These are phyloP conservation scores for Zosterops pallidus DNA, from an alignment of 2,113 vertebrate species.

Conservation along the genomic window DNA sequence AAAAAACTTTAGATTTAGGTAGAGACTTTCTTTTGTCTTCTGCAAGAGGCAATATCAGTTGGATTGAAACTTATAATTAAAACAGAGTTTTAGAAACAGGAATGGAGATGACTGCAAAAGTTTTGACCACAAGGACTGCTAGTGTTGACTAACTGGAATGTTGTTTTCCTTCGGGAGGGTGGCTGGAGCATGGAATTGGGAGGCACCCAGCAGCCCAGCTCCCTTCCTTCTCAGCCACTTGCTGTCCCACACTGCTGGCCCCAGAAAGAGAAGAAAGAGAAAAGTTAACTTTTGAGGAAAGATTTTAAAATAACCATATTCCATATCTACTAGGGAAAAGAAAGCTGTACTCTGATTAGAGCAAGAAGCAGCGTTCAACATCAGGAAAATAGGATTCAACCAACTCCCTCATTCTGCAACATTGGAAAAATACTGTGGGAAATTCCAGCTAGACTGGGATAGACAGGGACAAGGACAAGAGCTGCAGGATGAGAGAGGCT, in stretches of 20 bases:
- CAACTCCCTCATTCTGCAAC: not conserved
- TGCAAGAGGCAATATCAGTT: not conserved
- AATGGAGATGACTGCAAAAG: not conserved
- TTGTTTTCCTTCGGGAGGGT: not conserved
- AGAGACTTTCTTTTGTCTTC: not conserved
- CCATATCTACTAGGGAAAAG: not conserved
- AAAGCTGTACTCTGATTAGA: not conserved
- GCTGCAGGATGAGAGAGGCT: not conserved
- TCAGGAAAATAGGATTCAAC: not conserved
- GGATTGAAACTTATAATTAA: not conserved
- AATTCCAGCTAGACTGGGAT: not conserved
- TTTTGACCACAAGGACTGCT: not conserved
- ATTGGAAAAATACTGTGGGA: not conserved
- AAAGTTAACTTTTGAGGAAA: not conserved
- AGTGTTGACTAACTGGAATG: not conserved
- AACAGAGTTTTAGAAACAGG: not conserved
- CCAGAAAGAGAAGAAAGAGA: not conserved
- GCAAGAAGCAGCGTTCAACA: not conserved
- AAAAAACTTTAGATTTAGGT: not conserved
- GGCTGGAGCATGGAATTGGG: not conserved
- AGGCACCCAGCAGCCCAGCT: not conserved
- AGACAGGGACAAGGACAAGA: not conserved
- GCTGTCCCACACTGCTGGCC: not conserved
- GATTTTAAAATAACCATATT: not conserved
- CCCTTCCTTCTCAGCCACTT: not conserved